Evolutionary conservation across 2,888 invertebrate genomes (phyloP), one percentile per base, ranked within the genome.

Genomic region (Druceiella hillmani): DNA sequence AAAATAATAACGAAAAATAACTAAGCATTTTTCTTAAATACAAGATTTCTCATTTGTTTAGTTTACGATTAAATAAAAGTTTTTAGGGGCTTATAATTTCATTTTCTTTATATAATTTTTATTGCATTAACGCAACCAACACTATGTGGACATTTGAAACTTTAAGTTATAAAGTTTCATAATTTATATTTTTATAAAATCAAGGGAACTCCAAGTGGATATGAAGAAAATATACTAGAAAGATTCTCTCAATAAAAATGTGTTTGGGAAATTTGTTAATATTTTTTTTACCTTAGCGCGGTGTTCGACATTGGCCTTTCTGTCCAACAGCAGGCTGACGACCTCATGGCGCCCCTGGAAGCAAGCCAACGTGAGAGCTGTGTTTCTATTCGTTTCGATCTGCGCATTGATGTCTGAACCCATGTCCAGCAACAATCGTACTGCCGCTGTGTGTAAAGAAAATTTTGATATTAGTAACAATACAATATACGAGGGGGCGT

Each of bases 381-480:
- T 99, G 66, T 99, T 99, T 40, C 97, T 78, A 66, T 99, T 99
- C 26, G 99, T 99, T 73, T 99, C 99, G 54, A 99, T 99, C 75
- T 94, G 94, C 48, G 99, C 98, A 74, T 99, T 99, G 54, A 99
- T 99, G 63, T 99, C 99, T 55, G 94, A 94, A 48, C 98, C 98
- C 82, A 92, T 92, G 64, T 99, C 98, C 40, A 99, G 76, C 40
- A 99, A 75, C 44, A 98, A 69, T 55, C 91, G 87, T 28, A 98
- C 98, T 27, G 97, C 97, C 43, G 91, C 89, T 56, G 67, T 60
- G 71, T 74, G 66, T n/a, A n/a, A n/a, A n/a, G n/a, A n/a, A n/a
- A n/a, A 10, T 31, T 38, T 38, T 36, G 40, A 27, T 17, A 16
- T 35, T 22, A 40, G 10, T 13, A 16, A 33, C 13, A 30, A 11